phyloP scores from a whole-genome alignment of 2,113 vertebrate species.

The Ceyx margarethae region DNA sequence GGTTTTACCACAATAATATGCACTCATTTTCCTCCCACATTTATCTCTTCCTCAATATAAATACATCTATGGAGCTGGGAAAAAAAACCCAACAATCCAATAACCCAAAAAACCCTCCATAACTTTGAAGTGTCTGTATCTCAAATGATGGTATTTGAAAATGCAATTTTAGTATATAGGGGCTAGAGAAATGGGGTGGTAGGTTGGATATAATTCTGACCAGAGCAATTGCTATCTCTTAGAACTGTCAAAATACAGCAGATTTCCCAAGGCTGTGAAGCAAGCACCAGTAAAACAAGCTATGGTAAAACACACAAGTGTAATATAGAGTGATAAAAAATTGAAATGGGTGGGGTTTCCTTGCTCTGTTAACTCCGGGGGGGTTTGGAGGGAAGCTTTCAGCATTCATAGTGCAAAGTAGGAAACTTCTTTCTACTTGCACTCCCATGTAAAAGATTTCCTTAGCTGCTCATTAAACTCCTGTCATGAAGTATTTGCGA shows the following conservation, averaged over 20 bases:
- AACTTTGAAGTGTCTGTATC: background rate
- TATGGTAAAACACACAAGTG: background rate
- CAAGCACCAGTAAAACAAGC: background rate
- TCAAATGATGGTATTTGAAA: background rate
- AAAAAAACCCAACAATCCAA: background rate
- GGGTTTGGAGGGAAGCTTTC: background rate
- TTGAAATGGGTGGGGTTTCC: background rate
- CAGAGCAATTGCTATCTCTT: background rate
- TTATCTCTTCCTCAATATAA: background rate
- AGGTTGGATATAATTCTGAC: background rate
- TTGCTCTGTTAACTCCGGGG: background rate
- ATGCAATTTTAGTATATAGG: background rate
- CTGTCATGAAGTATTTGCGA: background rate
- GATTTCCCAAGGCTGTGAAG: background rate
- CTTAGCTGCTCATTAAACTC: background rate
- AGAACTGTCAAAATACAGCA: background rate
- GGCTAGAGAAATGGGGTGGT: background rate
- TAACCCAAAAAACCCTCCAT: background rate
- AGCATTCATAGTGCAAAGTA: background rate
- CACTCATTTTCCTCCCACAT: background rate
- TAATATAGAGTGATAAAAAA: background rate
- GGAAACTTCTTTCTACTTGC: background rate
- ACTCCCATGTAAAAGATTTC: background rate
- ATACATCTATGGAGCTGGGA: fast-evolving
- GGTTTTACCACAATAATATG: background rate